Evolutionary conservation across 2,113 vertebrate species (phyloP), one percentile per base, ranked within the genome.

Genomic region (Sapayoa aenigma): DNA sequence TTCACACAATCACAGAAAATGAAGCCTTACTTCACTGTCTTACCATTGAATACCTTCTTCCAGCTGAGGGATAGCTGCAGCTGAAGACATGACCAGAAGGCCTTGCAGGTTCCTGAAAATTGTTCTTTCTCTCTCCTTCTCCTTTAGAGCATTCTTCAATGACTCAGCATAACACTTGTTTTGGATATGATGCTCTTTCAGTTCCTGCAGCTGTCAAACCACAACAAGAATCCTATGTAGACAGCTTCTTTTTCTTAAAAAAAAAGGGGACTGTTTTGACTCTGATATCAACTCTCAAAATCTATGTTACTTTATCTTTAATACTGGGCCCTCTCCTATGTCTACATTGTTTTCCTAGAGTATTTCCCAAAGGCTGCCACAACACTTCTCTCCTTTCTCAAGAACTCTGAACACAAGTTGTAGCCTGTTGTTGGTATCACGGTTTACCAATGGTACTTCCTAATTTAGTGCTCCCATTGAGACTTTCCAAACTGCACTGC

Each of bases 1-100:
- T 56, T 90, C 69, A 78, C 77, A 39, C 66, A 37, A 55, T 77
- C 47, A 80, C 87, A 73, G 52, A 62, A 74, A 77, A 72, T 9
- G 44, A 84, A 44, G 60, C 35, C n/a, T 76, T 90, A 69, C 80
- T 78, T 69, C 35, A 65, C n/a, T 91, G 47, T 52, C 53, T 46
- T 97, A 99, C 99, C 95, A 88, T 82, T 98, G 98, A 53, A 98
- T 20, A 25, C 93, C 96, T 41, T 98, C 98, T 92, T 99, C 97
- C 50, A 98, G 97, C 93, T 98, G 98, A 94, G 93, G 97, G 78
- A 96, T 69, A 65, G 91, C 94, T 14, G 80, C 93, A n/a, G 96
- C 83, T 46, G 94, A 89, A 24, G 97, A 92, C 33, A 87, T 46
- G 22, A 94, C 85, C 53, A 98, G 90, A 33, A 69, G 89, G 87